Conservation (phyloP, 2,888 invertebrate species). For the Apamea sordens region DNA sequence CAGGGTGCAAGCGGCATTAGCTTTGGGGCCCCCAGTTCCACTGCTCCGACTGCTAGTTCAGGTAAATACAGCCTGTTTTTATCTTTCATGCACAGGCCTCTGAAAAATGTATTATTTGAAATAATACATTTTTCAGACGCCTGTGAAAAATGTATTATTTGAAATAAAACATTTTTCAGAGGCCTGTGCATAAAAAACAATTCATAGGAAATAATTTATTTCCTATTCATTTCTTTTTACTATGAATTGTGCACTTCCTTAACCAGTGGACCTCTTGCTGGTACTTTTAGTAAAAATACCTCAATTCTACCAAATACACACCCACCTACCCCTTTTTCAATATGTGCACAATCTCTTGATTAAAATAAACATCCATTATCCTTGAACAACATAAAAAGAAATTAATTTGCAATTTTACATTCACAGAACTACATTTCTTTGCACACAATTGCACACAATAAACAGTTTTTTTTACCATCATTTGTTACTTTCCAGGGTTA, state of each 20-base stretch:
- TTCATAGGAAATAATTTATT: no score
- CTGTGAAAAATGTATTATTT: no score
- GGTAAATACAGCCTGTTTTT: constrained; percentile 68
- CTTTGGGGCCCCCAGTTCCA: constrained; percentile 79
- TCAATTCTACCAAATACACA: not conserved
- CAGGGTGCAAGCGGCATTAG: constrained; percentile 79
- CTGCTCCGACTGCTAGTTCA: constrained; percentile 74
- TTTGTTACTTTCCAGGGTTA: constrained; percentile 64
- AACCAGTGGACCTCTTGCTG: not conserved
- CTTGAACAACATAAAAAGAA: not conserved
- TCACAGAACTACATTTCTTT: not conserved
- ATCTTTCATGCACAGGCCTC: not conserved
- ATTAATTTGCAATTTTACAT: no score
- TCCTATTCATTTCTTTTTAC: no score
- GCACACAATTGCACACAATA: not conserved
- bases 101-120: not conserved
- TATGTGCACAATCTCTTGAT: not conserved
- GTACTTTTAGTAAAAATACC: not conserved
- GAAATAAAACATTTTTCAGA: no score
- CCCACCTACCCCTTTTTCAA: not conserved
- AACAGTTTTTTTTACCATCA: not conserved
- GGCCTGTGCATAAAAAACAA: no score
- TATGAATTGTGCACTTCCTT: no score
- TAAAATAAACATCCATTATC: not conserved
- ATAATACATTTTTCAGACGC: no score